These are phyloP conservation scores for Tetragnatha versicolor DNA, from an alignment of 1,140 invertebrate genomes.

Conservation along the genomic window DNA sequence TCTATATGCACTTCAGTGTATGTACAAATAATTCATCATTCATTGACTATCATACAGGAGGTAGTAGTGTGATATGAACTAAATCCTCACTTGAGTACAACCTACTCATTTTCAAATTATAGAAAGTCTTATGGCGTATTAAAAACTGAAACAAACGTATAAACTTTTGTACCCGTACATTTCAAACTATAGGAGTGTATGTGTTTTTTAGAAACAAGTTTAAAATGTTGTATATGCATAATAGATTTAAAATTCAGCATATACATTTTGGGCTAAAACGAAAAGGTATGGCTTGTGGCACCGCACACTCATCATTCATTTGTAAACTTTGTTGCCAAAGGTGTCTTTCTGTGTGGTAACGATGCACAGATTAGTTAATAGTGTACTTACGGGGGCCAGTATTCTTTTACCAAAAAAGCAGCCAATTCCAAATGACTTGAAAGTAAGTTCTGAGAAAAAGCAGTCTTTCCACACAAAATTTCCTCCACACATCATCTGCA, in stretches of 20 bases:
- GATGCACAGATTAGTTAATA: neutral
- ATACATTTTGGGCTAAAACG: constrained; percentile 19
- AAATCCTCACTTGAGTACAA: neutral
- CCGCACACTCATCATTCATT: constrained; percentile 3
- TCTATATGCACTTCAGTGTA: constrained; percentile 41
- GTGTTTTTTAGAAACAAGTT: too few relatives aligned
- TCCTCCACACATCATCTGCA: too few relatives aligned
- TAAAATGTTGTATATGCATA: too few relatives aligned
- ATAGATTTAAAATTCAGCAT: too few relatives aligned
- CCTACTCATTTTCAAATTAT: constrained; percentile 28
- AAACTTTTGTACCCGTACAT: constrained; percentile 38
- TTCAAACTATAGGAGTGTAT: constrained; percentile 25
- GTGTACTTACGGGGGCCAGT: constrained; percentile 47
- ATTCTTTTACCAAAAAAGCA: neutral
- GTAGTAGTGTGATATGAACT: constrained; percentile 29
- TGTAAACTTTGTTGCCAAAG: constrained; percentile 21
- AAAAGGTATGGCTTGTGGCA: neutral
- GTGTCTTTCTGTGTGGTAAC: constrained; percentile 14
- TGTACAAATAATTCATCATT: constrained; percentile 43
- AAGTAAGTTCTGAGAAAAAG: constrained; percentile 8
- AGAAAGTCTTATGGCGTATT: too few relatives aligned
- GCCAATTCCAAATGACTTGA: constrained; percentile 29
- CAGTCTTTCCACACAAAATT: constrained; percentile 53
- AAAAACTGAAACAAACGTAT: neutral
- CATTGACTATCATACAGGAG: constrained; percentile 40